These are phyloP conservation scores for Aphidius gifuensis DNA, from an alignment of 1,140 invertebrate species.

Conservation along the genomic window DNA sequence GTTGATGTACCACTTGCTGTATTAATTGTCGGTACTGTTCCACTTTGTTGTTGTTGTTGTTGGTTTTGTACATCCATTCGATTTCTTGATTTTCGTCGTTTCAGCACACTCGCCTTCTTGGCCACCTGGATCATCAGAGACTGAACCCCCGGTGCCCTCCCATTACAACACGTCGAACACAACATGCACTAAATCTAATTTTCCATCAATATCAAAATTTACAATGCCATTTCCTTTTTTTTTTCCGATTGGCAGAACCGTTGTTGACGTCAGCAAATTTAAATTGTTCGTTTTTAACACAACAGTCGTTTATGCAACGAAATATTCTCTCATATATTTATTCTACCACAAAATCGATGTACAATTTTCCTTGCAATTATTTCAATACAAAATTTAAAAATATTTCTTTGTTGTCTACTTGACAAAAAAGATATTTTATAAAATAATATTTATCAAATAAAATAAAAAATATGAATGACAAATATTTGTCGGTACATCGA, in stretches of 20 bases:
- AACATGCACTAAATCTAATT: slow-evolving; percentile 50
- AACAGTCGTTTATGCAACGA: too few species aligned
- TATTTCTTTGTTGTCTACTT: neutral
- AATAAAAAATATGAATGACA: too few species aligned
- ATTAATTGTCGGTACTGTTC: slow-evolving; percentile 32
- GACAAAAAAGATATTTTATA: too few species aligned
- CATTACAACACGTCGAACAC: slow-evolving; percentile 52
- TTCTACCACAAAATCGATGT: too few species aligned
- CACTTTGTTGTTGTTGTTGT: slow-evolving; percentile 28
- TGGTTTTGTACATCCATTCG: slow-evolving; percentile 60
- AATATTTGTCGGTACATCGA: too few species aligned
- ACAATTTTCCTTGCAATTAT: too few species aligned
- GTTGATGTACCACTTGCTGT: slow-evolving; percentile 31
- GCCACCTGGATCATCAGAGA: slow-evolving; percentile 70
- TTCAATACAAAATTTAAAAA: neutral
- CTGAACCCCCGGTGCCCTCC: slow-evolving; percentile 58
- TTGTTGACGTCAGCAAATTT: too few species aligned
- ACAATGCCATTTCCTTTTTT: neutral
- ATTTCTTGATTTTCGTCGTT: slow-evolving; percentile 66
- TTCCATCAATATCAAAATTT: slow-evolving; percentile 9
- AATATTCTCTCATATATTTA: too few species aligned
- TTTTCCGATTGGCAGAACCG: too few species aligned
- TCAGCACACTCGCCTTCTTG: slow-evolving; percentile 70
- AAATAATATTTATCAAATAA: too few species aligned
- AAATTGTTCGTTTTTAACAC: too few species aligned